These are phyloP conservation scores for Miniopterus natalensis DNA, from an alignment of 2,113 vertebrate genomes.

Conservation along the genomic window DNA sequence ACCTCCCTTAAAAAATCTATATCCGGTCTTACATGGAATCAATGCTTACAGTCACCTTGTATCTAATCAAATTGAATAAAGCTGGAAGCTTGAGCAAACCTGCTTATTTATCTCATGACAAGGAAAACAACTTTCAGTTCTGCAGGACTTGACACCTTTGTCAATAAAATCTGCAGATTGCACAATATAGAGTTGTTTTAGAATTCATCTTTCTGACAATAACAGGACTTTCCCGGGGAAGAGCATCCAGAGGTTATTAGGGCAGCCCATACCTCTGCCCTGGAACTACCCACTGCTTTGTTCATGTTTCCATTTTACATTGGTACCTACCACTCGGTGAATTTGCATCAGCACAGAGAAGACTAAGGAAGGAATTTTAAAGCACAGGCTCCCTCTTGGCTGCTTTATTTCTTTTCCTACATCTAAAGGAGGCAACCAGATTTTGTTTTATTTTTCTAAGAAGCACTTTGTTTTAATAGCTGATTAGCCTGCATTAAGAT, in stretches of 20 bases:
- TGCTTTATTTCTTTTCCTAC: conserved; percentile 60
- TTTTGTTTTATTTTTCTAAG: conserved; percentile 83
- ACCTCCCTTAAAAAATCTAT: conserved; percentile 86
- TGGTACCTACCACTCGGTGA: background rate
- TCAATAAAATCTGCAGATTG: conserved; percentile 88
- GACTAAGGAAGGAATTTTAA: conserved; percentile 48
- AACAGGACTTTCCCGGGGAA: conserved; percentile 78
- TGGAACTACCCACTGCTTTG: background rate
- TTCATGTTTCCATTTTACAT: background rate
- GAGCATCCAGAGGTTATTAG: conserved; percentile 71
- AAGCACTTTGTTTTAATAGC: conserved; percentile 81
- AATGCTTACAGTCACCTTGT: conserved; percentile 86
- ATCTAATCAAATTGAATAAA: conserved; percentile 89
- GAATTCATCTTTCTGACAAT: conserved; percentile 88
- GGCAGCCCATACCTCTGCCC: conserved; percentile 36
- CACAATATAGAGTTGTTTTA: conserved; percentile 87
- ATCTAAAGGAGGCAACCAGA: conserved; percentile 60
- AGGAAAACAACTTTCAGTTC: conserved; percentile 85
- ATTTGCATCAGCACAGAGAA: background rate
- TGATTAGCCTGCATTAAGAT: conserved; percentile 78
- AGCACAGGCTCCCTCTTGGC: background rate
- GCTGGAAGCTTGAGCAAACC: conserved; percentile 81
- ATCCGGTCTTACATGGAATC: conserved; percentile 82
- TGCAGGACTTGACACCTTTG: conserved; percentile 87
- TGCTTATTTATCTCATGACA: conserved; percentile 87